Base-by-base conservation (phyloP, 2,113 vertebrate genomes). In the Felis chaus region DNA sequence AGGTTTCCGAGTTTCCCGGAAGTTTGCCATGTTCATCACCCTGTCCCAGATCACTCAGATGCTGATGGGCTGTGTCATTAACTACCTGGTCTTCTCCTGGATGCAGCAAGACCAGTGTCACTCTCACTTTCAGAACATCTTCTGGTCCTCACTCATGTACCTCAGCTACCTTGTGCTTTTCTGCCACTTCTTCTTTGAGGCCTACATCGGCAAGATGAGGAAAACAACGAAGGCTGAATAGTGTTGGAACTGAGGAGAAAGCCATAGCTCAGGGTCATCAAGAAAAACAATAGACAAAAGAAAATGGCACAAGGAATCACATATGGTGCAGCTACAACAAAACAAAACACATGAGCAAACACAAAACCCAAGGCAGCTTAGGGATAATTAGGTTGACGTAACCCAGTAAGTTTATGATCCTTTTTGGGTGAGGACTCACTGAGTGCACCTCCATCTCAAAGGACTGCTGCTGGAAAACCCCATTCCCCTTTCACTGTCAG, bases 91-190 rank as follows among this genome's bases (percentile, higher is more conserved):
- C 97, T 99, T 99, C 98, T 99, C 98, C 95, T 99, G 99, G 99
- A 99, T 99, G 99, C 99, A 99, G 98, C 99, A 99, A 33, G 99
- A 99, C 98, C 99, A 99, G 98, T 99, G 99, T 98, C 98, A 99
- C 88, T 99, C 99, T 33, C 99, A 99, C 94, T 99, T 99, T 97
- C 99, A 99, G 98, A 99, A 99, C 99, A 99, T 99, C 98, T 99
- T 99, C 98, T 99, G 99, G 99, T 99, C 99, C 90, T 99, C 99
- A 18, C 99, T 99, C 98, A 99, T 99, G 99, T 99, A 99, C 99
- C 99, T 99, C 99, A 99, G 99, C 99, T 99, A 99, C 99, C 99
- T 99, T 93, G 99, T 99, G 98, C 99, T 99, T 98, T 99, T 99
- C 99, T 99, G 99, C 98, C 99, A 99, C 98, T 99, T 99, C 99